Evolutionary conservation across 1,140 invertebrate species (phyloP).

Genomic region (Drosophila ercepeae): DNA sequence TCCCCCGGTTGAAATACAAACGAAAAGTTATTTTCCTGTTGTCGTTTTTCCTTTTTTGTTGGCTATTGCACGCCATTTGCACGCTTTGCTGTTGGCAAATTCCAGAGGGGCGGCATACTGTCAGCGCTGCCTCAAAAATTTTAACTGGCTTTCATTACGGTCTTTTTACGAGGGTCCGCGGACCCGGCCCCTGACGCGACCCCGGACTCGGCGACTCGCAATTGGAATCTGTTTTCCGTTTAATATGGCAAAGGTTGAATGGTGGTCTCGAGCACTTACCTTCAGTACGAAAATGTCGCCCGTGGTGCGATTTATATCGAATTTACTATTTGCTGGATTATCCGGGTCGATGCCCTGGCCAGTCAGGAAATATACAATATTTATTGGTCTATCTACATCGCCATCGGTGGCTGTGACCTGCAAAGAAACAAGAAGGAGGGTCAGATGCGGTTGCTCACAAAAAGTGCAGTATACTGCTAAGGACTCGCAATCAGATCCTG

Average conservation of each 20-base stretch:
- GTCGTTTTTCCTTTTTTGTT: slow-evolving; percentile 3
- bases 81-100: slow-evolving; percentile 7
- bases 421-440: slow-evolving; percentile 69
- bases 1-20: slow-evolving; percentile 11
- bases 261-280: slow-evolving; percentile 78
- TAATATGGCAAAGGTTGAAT: neutral
- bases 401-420: slow-evolving; percentile 86
- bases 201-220: slow-evolving; percentile 1
- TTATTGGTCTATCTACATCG: slow-evolving; percentile 87
- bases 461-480: slow-evolving; percentile 33
- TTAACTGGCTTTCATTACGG: slow-evolving; percentile 65
- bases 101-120: neutral
- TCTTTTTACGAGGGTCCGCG: slow-evolving; percentile 18
- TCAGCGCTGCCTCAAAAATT: slow-evolving; percentile 15
- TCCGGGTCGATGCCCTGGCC: slow-evolving; percentile 89
- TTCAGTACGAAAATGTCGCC: slow-evolving; percentile 88
- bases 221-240: slow-evolving; percentile 34
- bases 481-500: slow-evolving; percentile 18
- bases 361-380: slow-evolving; percentile 89
- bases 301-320: slow-evolving; percentile 88
- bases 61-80: slow-evolving; percentile 12
- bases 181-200: no score
- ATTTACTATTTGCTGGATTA: slow-evolving; percentile 87
- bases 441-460: slow-evolving; percentile 29
- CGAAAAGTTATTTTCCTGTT: slow-evolving; percentile 34